phyloP scores from a whole-genome alignment of 2,113 vertebrate species.

The Callospermophilus lateralis region DNA sequence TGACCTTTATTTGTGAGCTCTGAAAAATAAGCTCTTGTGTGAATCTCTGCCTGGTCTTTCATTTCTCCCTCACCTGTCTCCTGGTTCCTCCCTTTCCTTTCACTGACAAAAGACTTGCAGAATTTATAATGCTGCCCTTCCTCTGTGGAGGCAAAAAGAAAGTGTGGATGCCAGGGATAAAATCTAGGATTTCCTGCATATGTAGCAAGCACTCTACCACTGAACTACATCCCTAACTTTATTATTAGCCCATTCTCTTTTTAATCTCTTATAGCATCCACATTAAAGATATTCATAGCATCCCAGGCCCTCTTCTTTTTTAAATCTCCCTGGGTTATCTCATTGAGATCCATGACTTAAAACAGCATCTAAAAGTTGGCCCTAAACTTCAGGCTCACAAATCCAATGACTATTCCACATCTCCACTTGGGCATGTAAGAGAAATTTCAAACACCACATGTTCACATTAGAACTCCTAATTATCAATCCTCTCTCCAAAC shows the following conservation, averaged over 20 bases:
- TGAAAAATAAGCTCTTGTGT: too few species aligned
- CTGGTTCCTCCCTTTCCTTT: too few species aligned
- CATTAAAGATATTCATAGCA: constrained; percentile 19
- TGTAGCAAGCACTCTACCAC: constrained; percentile 13
- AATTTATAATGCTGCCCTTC: constrained; percentile 28
- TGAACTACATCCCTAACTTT: constrained; percentile 12
- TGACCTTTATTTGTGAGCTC: too few species aligned
- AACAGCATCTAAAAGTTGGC: constrained; percentile 40
- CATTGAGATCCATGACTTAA: constrained; percentile 9
- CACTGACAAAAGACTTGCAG: constrained; percentile 21
- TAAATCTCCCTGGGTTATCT: constrained; percentile 34
- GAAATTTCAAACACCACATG: neutral
- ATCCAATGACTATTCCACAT: constrained; percentile 22
- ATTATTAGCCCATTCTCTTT: constrained; percentile 29
- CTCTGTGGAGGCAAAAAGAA: constrained; percentile 56
- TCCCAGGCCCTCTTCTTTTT: neutral
- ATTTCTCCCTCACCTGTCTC: too few species aligned
- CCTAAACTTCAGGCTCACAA: constrained; percentile 41
- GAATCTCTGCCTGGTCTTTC: too few species aligned
- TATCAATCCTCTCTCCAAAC: constrained; percentile 3
- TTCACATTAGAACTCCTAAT: constrained; percentile 24
- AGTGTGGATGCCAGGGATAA: constrained; percentile 28
- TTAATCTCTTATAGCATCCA: constrained; percentile 33
- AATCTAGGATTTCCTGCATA: constrained; percentile 17
- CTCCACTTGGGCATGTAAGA: neutral